Conservation (phyloP, 1,140 invertebrate genomes). For the Bradysia coprophila region DNA sequence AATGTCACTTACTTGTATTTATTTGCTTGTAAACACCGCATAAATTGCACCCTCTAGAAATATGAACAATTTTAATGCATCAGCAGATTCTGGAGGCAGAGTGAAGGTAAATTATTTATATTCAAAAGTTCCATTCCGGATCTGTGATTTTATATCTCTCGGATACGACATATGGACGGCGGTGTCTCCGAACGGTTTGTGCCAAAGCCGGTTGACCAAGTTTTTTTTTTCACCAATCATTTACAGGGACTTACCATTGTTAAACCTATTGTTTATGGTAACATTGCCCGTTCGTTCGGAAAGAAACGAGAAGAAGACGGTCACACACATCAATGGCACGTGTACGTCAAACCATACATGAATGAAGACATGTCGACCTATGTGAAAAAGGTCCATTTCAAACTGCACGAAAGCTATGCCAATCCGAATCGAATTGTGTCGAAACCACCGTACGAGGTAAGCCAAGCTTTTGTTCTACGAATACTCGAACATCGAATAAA, state of each 20-base stretch:
- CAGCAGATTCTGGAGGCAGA: conserved; percentile 62
- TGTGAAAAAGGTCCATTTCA: conserved; percentile 95
- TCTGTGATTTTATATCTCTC: no score
- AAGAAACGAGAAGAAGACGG: conserved; percentile 97
- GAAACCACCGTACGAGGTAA: conserved; percentile 93
- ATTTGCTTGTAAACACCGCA: no score
- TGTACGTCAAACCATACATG: conserved; percentile 88
- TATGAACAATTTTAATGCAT: no score
- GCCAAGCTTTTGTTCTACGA: no score
- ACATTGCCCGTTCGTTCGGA: conserved; percentile 86
- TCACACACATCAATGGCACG: conserved; percentile 98
- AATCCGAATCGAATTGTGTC: conserved; percentile 85
- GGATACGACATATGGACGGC: no score
- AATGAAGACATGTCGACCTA: conserved; percentile 91
- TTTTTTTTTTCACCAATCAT: conserved; percentile 8
- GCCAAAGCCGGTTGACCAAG: no score
- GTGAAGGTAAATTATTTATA: conserved; percentile 38
- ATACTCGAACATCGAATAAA: background rate
- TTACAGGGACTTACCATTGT: conserved; percentile 72
- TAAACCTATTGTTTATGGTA: conserved; percentile 95
- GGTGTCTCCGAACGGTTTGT: no score
- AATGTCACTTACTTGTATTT: no score
- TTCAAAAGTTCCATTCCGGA: no score
- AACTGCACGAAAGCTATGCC: conserved; percentile 92
- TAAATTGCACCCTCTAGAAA: no score